Conservation (phyloP, 1,140 invertebrate genomes). For the Drosophila lacteicornis region DNA sequence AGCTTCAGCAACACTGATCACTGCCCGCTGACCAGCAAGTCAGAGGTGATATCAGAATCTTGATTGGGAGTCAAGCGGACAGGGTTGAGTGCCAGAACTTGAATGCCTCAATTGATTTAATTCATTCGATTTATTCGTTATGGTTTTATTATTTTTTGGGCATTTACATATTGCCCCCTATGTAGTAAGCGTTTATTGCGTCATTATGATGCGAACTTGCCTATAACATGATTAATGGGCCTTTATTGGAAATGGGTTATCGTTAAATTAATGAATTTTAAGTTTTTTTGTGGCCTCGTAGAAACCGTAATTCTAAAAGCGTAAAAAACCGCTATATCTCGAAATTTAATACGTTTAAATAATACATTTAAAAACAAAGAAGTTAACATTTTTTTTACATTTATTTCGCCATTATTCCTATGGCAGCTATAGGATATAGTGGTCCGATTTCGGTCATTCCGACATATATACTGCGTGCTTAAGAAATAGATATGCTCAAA, state of each 20-base stretch:
- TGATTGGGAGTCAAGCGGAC: slow-evolving; percentile 42
- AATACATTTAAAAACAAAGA: no score
- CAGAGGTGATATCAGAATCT: slow-evolving; percentile 45
- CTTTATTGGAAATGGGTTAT: slow-evolving; percentile 13
- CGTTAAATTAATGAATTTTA: slow-evolving; percentile 38
- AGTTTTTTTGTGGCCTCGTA: not conserved
- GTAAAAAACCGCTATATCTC: no score
- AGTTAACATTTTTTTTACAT: no score
- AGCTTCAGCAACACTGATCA: slow-evolving; percentile 56
- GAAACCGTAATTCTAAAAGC: not conserved
- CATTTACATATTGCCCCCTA: slow-evolving; percentile 72
- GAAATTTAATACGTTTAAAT: no score
- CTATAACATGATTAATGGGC: slow-evolving; percentile 57
- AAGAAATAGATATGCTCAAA: no score
- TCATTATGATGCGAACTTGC: slow-evolving; percentile 5
- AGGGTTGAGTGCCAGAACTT: slow-evolving; percentile 57
- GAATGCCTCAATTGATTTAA: slow-evolving; percentile 73
- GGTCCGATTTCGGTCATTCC: no score
- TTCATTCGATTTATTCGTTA: slow-evolving; percentile 30
- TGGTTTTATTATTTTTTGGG: slow-evolving; percentile 20
- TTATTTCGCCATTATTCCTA: no score
- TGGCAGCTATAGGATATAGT: no score
- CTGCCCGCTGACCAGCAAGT: slow-evolving; percentile 1
- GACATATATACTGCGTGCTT: no score
- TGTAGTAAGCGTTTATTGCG: slow-evolving; percentile 21